Conservation (phyloP, 2,888 invertebrate genomes). For the Liopterus haemorrhoidalis region DNA sequence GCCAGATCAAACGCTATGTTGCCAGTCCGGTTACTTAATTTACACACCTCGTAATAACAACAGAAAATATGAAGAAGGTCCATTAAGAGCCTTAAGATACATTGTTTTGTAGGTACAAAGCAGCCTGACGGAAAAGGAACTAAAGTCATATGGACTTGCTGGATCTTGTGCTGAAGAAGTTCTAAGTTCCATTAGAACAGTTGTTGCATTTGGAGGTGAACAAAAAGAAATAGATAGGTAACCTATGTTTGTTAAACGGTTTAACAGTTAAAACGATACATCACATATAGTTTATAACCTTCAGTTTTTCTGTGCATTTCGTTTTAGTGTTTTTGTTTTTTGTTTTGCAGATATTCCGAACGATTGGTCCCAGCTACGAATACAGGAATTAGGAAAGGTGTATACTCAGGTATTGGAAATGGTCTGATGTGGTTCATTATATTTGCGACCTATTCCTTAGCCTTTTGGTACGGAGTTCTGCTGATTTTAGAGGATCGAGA, state of each 20-base stretch:
- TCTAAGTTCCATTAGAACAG: constrained; percentile 65
- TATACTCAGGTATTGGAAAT: constrained; percentile 63
- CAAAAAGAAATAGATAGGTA: constrained; percentile 64
- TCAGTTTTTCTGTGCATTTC: no score
- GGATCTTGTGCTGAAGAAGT: constrained; percentile 75
- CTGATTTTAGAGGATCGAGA: constrained; percentile 60
- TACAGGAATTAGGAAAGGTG: constrained; percentile 35
- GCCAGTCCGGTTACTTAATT: no score
- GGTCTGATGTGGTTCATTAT: constrained; percentile 72
- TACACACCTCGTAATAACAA: no score
- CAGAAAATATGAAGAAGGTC: no score
- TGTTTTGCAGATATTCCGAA: constrained; percentile 7
- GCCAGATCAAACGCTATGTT: no score
- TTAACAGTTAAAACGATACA: no score
- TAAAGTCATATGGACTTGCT: constrained; percentile 69
- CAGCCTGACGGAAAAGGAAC: constrained; percentile 58
- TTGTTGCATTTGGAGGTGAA: constrained; percentile 73
- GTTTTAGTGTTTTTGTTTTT: neutral
- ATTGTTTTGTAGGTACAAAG: constrained; percentile 54
- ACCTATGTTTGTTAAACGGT: constrained; percentile 23
- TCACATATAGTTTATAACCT: no score
- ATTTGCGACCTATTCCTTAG: constrained; percentile 65
- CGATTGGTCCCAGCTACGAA: constrained; percentile 13
- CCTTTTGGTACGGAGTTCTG: constrained; percentile 75
- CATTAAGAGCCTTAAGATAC: no score